Evolutionary conservation across 2,888 invertebrate species (phyloP).

Genomic region (Chymomyza amoena): DNA sequence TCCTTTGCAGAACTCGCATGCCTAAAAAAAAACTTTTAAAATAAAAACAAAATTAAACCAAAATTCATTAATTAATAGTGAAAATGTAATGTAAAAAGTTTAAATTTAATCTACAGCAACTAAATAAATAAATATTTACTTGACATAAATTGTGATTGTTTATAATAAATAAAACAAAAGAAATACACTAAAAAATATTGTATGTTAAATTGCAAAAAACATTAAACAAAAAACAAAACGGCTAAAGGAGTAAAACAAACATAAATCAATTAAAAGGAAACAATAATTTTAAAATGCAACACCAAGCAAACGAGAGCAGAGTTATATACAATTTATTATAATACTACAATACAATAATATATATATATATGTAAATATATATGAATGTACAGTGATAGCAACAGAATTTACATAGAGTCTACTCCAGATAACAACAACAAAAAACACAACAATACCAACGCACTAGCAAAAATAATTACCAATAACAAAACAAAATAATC

Average conservation of each 20-base stretch:
- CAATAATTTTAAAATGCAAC: constrained; percentile 57
- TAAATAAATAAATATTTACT: constrained; percentile 36
- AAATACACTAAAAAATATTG: constrained; percentile 34
- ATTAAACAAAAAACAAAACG: constrained; percentile 15
- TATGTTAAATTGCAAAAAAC: constrained; percentile 7
- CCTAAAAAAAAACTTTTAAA: constrained; percentile 32
- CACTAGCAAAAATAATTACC: neutral
- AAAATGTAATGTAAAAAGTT: constrained; percentile 30
- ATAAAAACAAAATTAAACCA: constrained; percentile 45
- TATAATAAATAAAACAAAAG: constrained; percentile 47
- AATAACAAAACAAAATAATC: constrained; percentile 8
- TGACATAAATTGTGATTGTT: constrained; percentile 24
- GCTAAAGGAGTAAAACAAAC: neutral
- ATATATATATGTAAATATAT: constrained; percentile 31
- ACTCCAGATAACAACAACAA: constrained; percentile 17
- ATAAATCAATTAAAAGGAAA: constrained; percentile 65
- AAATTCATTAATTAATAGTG: constrained; percentile 13
- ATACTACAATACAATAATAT: neutral
- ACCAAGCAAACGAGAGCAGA: constrained; percentile 26
- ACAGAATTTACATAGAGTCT: constrained; percentile 54
- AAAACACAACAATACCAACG: neutral
- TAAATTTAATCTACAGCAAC: constrained; percentile 39
- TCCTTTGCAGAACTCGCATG: constrained; percentile 72
- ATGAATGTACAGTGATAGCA: constrained; percentile 38
- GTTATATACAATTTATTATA: constrained; percentile 2